phyloP scores from a whole-genome alignment of 2,113 vertebrate species.

The Haemorhous mexicanus region DNA sequence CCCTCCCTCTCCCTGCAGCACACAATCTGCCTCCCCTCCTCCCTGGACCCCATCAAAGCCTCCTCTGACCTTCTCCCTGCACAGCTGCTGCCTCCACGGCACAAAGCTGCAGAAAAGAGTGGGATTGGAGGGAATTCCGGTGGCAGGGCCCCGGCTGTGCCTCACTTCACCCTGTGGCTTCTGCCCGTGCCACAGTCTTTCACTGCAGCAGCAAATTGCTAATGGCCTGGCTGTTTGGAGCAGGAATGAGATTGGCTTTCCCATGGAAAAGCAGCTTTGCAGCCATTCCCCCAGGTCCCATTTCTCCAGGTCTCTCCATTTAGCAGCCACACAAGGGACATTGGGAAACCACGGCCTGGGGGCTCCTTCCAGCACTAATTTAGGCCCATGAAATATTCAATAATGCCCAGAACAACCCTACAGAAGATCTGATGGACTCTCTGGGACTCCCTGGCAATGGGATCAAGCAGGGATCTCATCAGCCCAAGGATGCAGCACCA shows the following conservation, averaged over 20 bases:
- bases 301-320: background rate
- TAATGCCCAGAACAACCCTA: background rate
- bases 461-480: background rate
- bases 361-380: background rate
- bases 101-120: background rate
- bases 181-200: background rate
- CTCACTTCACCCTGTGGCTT: background rate
- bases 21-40: background rate
- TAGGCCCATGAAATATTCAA: background rate
- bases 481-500: background rate
- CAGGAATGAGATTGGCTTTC: background rate
- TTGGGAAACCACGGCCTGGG: accelerated
- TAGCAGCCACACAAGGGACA: background rate
- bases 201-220: background rate
- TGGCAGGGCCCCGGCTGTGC: background rate
- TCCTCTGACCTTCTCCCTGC: background rate
- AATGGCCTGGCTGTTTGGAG: background rate
- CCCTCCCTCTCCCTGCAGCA: background rate
- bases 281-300: background rate
- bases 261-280: background rate
- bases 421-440: background rate
- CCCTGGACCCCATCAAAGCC: background rate
- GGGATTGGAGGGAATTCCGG: background rate
- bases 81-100: background rate
- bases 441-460: background rate